Evolutionary conservation across 2,888 invertebrate species (phyloP).

Genomic region (Idaea straminata): DNA sequence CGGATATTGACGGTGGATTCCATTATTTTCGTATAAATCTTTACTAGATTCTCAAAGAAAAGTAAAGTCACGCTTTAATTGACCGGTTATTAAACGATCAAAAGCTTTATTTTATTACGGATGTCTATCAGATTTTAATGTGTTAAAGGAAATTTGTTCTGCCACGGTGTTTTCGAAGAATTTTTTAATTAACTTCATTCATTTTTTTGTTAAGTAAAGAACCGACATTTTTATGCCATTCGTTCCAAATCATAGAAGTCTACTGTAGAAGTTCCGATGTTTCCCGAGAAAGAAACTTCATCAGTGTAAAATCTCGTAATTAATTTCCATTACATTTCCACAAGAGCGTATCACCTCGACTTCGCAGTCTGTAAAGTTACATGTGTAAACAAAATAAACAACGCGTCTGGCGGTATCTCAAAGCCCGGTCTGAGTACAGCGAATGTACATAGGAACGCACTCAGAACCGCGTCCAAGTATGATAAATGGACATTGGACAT

Average conservation of each 20-base stretch:
- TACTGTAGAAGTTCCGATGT: neutral
- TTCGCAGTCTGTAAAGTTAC: constrained; percentile 42
- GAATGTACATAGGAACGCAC: constrained; percentile 70
- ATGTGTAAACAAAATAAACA: constrained; percentile 66
- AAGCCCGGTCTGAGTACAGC: constrained; percentile 26
- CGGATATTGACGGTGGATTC: neutral
- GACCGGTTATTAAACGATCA: neutral
- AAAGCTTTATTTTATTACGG: constrained; percentile 3
- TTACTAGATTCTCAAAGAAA: neutral
- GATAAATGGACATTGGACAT: constrained; percentile 59
- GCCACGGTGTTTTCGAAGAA: neutral
- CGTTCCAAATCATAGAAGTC: neutral
- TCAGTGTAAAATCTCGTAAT: neutral
- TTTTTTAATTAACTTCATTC: neutral
- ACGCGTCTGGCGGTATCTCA: constrained; percentile 36
- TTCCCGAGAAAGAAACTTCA: neutral
- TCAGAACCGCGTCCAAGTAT: constrained; percentile 62
- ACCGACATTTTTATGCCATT: constrained; percentile 1
- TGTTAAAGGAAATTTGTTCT: neutral
- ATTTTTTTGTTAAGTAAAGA: constrained; percentile 1
- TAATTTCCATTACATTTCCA: neutral
- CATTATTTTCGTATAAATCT: neutral
- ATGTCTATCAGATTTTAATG: constrained; percentile 1
- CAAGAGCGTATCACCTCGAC: neutral
- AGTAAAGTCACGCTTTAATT: neutral